Base-by-base conservation (phyloP, 1,140 invertebrate species). In the Hirudo medicinalis region DNA sequence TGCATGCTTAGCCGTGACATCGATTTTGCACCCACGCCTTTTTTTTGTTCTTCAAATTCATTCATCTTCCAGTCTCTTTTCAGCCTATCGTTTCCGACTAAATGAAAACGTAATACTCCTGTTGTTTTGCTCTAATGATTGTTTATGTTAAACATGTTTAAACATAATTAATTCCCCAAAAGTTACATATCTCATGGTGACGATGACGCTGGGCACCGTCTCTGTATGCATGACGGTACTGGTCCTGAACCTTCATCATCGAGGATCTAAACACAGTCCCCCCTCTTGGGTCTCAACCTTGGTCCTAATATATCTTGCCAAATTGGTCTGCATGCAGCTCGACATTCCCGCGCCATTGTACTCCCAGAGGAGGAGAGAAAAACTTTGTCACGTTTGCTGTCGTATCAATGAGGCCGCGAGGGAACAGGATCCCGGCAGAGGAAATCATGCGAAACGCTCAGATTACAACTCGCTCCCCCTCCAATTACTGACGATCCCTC, bases 151-250 rank as follows among this genome's bases (percentile, higher is more conserved):
- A 49, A 49, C 40, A 4, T 6, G 22, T 25, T 22, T 8, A 63
- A 15, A 63, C n/a, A n/a, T n/a, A n/a, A 63, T 63, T 63, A 25
- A 22, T 63, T 63, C 20, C 15, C 29, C 22, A 9, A 25, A 85
- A 97, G 94, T 94, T 82, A 97, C 96, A 74, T 99, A 98, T 86
- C 98, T 99, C 86, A 96, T 96, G 84, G 97, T 92, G 85, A 97
- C 98, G 83, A 99, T 98, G 96, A 94, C 98, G 84, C 96, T 99
- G 93, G 94, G 98, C 82, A 94, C 94, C 77, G 92, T 94, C 79
- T 97, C 94, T 73, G 94, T 99, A 79, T 92, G 98, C 78, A 94
- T 94, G 82, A 98, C 96, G 72, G 96, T 99, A 77, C 88, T 98
- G 78, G 97, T 98, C 79, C 88, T 99, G 77, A 99, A 98, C 86